Evolutionary conservation across 2,113 vertebrate genomes (phyloP).

Genomic region (Telmatochromis sp.): DNA sequence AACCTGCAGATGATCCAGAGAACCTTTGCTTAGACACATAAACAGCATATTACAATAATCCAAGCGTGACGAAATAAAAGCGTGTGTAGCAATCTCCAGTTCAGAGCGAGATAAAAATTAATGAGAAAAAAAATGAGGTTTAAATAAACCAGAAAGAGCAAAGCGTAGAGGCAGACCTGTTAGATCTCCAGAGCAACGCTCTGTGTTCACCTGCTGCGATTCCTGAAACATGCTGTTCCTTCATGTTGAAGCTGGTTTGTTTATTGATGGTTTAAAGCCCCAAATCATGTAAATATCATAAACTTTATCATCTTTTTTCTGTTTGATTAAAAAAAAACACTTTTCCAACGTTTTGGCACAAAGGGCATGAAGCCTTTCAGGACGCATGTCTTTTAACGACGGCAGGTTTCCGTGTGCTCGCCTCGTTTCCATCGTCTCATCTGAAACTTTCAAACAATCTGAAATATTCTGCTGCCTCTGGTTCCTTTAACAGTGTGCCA

Average conservation of each 20-base stretch:
- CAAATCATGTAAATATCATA: neutral
- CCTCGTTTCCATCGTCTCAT: neutral
- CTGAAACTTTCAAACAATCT: neutral
- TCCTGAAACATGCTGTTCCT: neutral
- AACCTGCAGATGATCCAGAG: no score
- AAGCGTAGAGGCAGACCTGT: neutral
- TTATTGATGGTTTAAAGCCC: neutral
- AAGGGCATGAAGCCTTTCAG: neutral
- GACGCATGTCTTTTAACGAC: neutral
- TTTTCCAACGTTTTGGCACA: neutral
- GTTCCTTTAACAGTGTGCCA: neutral
- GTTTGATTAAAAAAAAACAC: neutral
- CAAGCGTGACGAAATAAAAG: no score
- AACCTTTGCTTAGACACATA: no score
- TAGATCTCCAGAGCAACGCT: neutral
- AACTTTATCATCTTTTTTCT: neutral
- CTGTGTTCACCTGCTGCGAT: neutral
- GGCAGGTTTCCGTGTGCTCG: neutral
- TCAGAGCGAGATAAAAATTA: neutral
- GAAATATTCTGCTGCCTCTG: neutral
- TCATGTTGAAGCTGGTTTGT: neutral
- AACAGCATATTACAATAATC: no score
- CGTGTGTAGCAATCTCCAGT: no score
- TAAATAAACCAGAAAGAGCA: neutral
- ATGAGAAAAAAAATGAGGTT: neutral